Conservation (phyloP, 2,113 vertebrate species). For the Diadophis punctatus region DNA sequence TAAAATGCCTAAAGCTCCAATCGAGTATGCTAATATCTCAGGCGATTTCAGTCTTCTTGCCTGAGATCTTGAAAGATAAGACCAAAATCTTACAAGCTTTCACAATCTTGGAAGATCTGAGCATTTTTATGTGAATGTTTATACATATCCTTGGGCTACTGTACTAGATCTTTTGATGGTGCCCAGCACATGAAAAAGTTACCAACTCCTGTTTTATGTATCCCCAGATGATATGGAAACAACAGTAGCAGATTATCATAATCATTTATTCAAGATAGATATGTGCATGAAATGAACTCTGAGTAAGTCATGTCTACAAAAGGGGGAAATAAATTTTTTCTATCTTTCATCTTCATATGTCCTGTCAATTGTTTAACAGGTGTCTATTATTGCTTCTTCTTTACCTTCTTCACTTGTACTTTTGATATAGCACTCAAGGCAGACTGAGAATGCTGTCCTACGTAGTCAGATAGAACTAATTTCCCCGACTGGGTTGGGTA, state of each 20-base stretch:
- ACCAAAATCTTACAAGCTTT: background rate
- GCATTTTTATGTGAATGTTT: background rate
- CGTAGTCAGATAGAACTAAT: conserved; percentile 62
- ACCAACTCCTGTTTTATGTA: background rate
- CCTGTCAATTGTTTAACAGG: background rate
- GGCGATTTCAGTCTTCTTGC: background rate
- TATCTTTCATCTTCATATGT: background rate
- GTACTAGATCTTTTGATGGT: background rate
- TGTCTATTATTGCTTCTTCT: conserved; percentile 29
- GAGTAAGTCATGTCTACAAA: background rate
- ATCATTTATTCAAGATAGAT: background rate
- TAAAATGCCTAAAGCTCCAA: background rate
- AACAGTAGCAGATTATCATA: background rate
- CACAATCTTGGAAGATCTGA: background rate
- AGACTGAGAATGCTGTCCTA: conserved; percentile 58
- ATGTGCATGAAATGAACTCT: background rate
- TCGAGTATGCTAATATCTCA: background rate
- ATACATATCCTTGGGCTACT: background rate
- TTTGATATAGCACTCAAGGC: conserved; percentile 74
- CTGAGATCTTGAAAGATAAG: background rate
- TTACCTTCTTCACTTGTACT: conserved; percentile 58
- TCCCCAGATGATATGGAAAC: background rate
- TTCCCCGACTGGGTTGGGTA: conserved; percentile 92
- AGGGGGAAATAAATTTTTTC: background rate
- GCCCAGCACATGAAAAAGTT: background rate